Evolutionary conservation across 2,113 vertebrate species (phyloP).

Genomic region (Patagioenas fasciata): DNA sequence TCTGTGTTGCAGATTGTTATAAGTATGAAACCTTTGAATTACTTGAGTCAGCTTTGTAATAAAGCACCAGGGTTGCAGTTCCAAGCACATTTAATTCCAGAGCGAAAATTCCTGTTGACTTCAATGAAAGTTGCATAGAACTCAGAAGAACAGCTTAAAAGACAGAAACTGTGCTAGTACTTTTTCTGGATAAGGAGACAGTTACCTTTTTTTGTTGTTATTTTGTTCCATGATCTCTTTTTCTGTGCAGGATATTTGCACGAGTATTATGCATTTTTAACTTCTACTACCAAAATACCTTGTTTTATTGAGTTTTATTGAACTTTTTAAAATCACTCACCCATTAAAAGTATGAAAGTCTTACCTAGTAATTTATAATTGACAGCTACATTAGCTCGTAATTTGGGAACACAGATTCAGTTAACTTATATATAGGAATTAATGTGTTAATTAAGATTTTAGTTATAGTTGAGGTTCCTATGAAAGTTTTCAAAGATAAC

Average conservation of each 20-base stretch:
- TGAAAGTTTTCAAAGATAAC: background rate
- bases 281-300: background rate
- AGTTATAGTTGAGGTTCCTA: slow-evolving; percentile 11
- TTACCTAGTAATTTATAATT: slow-evolving; percentile 31
- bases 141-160: background rate
- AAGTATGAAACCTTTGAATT: background rate
- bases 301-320: background rate
- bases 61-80: background rate
- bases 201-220: background rate
- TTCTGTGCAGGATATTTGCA: background rate
- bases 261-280: background rate
- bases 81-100: background rate
- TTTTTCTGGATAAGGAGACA: background rate
- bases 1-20: background rate
- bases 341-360: slow-evolving; percentile 5
- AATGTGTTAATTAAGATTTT: slow-evolving; percentile 51
- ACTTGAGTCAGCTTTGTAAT: background rate
- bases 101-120: background rate
- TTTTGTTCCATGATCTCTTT: background rate
- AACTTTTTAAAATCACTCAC: slow-evolving; percentile 1
- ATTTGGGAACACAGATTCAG: background rate
- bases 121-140: background rate
- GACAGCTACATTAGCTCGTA: background rate
- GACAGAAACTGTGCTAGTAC: background rate
- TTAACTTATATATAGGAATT: background rate